phyloP scores from a whole-genome alignment of 1,140 invertebrate genomes.

The Drosophila nigromelanica region DNA sequence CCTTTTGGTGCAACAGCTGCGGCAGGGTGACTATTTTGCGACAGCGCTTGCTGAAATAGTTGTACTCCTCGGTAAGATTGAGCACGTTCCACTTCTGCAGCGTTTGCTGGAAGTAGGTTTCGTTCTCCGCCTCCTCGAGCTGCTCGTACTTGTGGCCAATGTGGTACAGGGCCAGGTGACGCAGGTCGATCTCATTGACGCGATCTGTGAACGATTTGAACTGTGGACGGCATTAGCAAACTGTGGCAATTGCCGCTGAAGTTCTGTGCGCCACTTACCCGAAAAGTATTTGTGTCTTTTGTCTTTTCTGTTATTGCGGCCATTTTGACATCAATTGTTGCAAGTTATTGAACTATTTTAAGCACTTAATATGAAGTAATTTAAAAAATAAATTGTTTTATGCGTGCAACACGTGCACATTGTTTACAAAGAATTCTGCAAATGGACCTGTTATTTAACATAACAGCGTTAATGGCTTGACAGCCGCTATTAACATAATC shows the following conservation, averaged over 20 bases:
- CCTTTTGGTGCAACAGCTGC: constrained; percentile 91
- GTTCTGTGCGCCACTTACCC: constrained; percentile 85
- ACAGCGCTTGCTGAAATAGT: constrained; percentile 89
- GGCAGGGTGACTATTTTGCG: constrained; percentile 90
- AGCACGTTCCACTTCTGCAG: constrained; percentile 94
- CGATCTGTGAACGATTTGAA: constrained; percentile 94
- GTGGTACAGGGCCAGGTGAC: constrained; percentile 88
- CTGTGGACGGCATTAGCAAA: constrained; percentile 84
- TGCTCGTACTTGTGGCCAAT: constrained; percentile 88
- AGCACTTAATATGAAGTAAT: not conserved
- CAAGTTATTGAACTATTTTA: not conserved
- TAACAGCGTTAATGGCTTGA: not conserved
- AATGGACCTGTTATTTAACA: constrained; percentile 8
- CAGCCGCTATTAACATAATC: not conserved
- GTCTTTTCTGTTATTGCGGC: constrained; percentile 90
- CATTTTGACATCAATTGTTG: constrained; percentile 85
- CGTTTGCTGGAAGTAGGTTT: constrained; percentile 91
- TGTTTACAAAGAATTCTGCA: constrained; percentile 30
- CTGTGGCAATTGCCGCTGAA: not conserved
- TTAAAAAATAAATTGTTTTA: not conserved
- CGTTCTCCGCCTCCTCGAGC: constrained; percentile 86
- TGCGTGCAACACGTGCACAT: constrained; percentile 61
- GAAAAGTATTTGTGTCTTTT: constrained; percentile 92
- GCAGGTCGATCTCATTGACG: constrained; percentile 92
- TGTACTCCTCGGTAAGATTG: constrained; percentile 93